Evolutionary conservation across 2,797 vertebrate species (phyloP), one percentile per base, ranked within the genome.

Genomic region (Pachyuromys duprasi): DNA sequence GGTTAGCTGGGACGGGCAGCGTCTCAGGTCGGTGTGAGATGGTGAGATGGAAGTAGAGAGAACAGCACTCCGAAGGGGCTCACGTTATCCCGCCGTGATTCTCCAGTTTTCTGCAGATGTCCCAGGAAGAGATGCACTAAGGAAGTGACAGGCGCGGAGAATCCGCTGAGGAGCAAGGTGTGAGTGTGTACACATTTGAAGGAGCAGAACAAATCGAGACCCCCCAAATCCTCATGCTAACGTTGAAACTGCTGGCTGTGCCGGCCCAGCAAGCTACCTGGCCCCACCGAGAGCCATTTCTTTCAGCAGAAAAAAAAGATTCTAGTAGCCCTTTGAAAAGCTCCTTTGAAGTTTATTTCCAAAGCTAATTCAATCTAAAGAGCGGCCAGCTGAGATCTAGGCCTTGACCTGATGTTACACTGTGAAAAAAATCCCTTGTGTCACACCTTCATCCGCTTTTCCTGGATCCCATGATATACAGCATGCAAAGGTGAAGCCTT

Each of bases 121-220:
- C 67, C 42, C 49, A 31, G 26, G 55, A 88, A 0, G n/a, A 24
- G 72, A 69, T 39, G 14, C 49, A 4, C 4, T 6, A 49, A 33
- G 78, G 75, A 81, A 45, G 31, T 20, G 6, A 7, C 45, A n/a
- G n/a, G 24, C 2, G 5, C 24, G 31, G 83, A 78, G 69, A 62
- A 8, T 5, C 9, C 0, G 60, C 49, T 1, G 1, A 45, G 67
- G 42, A 67, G 60, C 22, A 74, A 39, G 81, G 65, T 18, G 90
- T 65, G 90, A 74, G 90, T 69, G 96, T 78, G 78, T 6, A 14
- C 88, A 28, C 39, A 39, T 90, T 72, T 26, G 57, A 75, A 93
- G 20, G 65, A 39, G 67, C 95, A 65, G 75, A 62, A 75, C 82
- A 33, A 55, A 84, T 65, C 9, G 39, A 63, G 62, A 55, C 53